Evolutionary conservation across 2,797 vertebrate genomes (phyloP), one percentile per base, ranked within the genome.

Genomic region (Lepus oiostolus): DNA sequence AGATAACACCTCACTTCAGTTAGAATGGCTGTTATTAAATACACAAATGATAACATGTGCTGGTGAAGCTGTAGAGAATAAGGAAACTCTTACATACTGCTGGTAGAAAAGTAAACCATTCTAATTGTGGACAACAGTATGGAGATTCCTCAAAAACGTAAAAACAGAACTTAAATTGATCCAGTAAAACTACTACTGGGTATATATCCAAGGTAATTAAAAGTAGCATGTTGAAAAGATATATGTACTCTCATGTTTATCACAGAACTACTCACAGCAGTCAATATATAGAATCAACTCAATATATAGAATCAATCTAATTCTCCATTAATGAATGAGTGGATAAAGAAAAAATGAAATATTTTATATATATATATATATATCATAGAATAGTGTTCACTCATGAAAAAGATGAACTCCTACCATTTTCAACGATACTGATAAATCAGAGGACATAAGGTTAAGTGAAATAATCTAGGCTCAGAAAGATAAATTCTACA

Each of bases 161-260:
- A 60, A 21, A 47, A 12, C 13, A 42, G 1, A 12, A 42, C 19
- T 74, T 3, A 7, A 13, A 14, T 60, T 42, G 32, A 30, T 42
- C 16, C 5, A 38, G n/a, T 3, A 0, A 30, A 19, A 17, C 16
- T 32, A n/a, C 17, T 42, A 13, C 9, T 5, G 10, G 3, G 16
- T 30, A 32, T n/a, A 4, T 30, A 60, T 72, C 12, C 17, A 24
- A 54, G 58, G 26, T 2, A 74, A 62, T 47, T 14, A 13, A 62
- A 47, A 42, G 35, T 4, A 62, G 8, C 10, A n/a, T 30, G 14
- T 47, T 70, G 60, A 47, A n/a, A 38, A 74, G 26, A 74, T 30
- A 85, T 7, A 19, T 28, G 10, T 19, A n/a, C 3, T 30, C 26
- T 21, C 19, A 60, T 21, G 11, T 58, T 72, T 38, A 58, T 58